Percentiles rank a stretch among this genome's conserved stretches.
phyloP scores from a whole-genome alignment of 2,797 vertebrate genomes.

The Petrocephalus schoutedeni region DNA sequence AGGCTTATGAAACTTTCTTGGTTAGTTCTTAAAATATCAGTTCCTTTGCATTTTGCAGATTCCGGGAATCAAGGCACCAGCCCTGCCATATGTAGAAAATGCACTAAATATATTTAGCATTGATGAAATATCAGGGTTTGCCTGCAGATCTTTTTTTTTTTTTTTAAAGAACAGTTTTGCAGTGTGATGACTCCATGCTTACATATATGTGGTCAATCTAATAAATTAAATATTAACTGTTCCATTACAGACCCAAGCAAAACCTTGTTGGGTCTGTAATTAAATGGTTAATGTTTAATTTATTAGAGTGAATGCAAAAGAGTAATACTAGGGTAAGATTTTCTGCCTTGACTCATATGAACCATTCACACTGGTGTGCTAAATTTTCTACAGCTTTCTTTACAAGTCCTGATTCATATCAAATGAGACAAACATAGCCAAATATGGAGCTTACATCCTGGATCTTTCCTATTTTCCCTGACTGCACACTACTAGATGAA shows the following conservation, averaged over 20 bases:
- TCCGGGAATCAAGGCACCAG: neutral
- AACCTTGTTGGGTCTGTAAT: conserved; percentile 14
- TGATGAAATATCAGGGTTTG: neutral
- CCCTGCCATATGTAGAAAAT: neutral
- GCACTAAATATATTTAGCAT: neutral
- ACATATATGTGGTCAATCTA: neutral
- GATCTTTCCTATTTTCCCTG: neutral
- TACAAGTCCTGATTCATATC: neutral
- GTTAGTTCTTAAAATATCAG: conserved; percentile 31
- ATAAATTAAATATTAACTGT: conserved; percentile 14
- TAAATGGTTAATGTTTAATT: conserved; percentile 18
- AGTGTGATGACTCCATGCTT: neutral
- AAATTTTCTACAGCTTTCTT: conserved; percentile 4
- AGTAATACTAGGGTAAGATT: neutral
- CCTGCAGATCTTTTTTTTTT: neutral
- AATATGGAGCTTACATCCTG: neutral
- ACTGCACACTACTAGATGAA: neutral
- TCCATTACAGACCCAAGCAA: conserved; percentile 6
- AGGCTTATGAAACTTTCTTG: neutral
- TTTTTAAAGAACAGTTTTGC: neutral
- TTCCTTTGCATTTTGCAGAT: neutral
- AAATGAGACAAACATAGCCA: neutral
- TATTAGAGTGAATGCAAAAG: neutral
- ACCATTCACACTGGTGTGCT: neutral
- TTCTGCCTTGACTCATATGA: neutral